Percentiles rank a stretch among this genome's conserved stretches.
phyloP scores from a whole-genome alignment of 2,888 invertebrate species.

The Pyralis farinalis region DNA sequence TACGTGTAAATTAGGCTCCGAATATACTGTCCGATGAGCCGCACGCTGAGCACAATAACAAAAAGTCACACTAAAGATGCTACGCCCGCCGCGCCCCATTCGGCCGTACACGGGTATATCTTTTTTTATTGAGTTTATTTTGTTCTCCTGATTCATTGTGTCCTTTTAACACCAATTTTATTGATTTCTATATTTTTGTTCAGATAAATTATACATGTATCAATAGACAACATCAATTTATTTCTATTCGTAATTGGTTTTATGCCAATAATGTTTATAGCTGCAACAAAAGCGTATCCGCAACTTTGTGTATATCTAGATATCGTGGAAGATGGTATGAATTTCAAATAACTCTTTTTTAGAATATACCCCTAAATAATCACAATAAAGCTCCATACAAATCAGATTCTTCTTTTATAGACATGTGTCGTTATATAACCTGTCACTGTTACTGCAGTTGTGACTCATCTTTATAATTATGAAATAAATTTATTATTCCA shows the following conservation, averaged over 20 bases:
- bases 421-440: too few relatives aligned
- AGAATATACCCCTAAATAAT: too few relatives aligned
- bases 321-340: too few relatives aligned
- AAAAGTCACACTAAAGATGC: not conserved
- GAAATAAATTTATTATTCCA: slow-evolving; percentile 2
- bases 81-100: not conserved
- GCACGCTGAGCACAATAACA: not conserved
- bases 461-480: too few relatives aligned
- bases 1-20: slow-evolving; percentile 5
- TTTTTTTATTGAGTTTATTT: not conserved
- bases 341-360: too few relatives aligned
- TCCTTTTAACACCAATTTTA: not conserved
- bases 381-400: too few relatives aligned
- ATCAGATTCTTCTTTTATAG: too few relatives aligned
- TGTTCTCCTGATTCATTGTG: not conserved
- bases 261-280: too few relatives aligned
- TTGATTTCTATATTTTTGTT: not conserved
- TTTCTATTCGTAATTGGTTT: too few relatives aligned
- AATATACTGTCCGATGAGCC: not conserved
- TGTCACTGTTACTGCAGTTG: too few relatives aligned
- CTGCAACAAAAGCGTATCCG: too few relatives aligned
- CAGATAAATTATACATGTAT: not conserved
- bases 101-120: not conserved
- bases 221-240: not conserved
- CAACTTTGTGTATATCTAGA: too few relatives aligned